Evolutionary conservation across 2,797 vertebrate genomes (phyloP).

Genomic region (Pampus argenteus): DNA sequence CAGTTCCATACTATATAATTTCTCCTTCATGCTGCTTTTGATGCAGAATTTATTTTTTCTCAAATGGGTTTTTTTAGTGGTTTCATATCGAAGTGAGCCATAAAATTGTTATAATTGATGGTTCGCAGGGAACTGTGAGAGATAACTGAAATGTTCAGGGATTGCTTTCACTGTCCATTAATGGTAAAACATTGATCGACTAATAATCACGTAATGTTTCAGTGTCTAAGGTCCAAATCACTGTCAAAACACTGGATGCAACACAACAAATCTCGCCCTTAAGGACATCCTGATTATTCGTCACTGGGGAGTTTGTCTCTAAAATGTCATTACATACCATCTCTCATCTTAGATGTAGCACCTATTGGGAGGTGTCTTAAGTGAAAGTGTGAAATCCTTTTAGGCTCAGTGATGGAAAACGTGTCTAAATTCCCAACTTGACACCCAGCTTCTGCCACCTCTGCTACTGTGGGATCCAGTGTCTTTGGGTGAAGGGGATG

Average conservation of each 20-base stretch:
- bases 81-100: conserved; percentile 14
- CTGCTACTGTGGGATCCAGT: conserved; percentile 56
- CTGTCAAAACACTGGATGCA: conserved; percentile 17
- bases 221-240: neutral
- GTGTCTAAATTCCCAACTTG: conserved; percentile 68
- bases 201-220: conserved; percentile 1
- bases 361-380: conserved; percentile 69
- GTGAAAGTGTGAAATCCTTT: conserved; percentile 74
- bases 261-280: conserved; percentile 54
- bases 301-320: conserved; percentile 40
- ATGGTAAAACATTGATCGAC: conserved; percentile 3
- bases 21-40: conserved; percentile 1
- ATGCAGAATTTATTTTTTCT: neutral
- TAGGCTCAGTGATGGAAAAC: conserved; percentile 57
- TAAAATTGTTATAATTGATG: conserved; percentile 1
- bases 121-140: conserved; percentile 7
- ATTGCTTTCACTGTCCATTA: neutral
- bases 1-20: neutral
- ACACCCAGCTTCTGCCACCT: conserved; percentile 61
- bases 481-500: conserved; percentile 38
- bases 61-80: neutral
- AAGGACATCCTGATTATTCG: conserved; percentile 57
- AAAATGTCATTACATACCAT: conserved; percentile 50
- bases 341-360: conserved; percentile 57
- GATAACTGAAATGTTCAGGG: neutral